Evolutionary conservation across 2,797 vertebrate genomes (phyloP).

Genomic region (Brachyrhaphis roseni): DNA sequence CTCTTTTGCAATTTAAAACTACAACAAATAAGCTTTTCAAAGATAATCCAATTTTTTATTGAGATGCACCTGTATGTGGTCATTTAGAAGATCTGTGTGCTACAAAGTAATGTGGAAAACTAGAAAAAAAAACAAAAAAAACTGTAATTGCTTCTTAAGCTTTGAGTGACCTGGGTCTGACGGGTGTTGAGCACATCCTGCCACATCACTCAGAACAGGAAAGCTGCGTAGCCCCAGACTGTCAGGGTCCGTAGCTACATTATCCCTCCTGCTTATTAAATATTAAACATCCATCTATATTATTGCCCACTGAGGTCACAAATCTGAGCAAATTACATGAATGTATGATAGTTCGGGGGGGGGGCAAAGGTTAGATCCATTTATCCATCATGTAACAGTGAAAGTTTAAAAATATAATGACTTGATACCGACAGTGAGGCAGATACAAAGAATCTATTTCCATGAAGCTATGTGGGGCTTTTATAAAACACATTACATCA

Average conservation of each 20-base stretch:
- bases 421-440: constrained; percentile 4
- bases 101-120: not conserved
- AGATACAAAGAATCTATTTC: not conserved
- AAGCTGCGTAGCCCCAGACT: constrained; percentile 35
- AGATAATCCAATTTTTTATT: not conserved
- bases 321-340: constrained; percentile 45
- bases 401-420: constrained; percentile 7
- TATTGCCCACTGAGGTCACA: constrained; percentile 47
- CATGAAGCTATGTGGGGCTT: not conserved
- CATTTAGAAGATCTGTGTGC: not conserved
- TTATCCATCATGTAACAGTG: constrained; percentile 12
- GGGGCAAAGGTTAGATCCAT: constrained; percentile 14
- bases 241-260: constrained; percentile 41
- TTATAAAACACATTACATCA: constrained; percentile 7
- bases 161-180: constrained; percentile 9
- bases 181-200: constrained; percentile 61
- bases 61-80: not conserved
- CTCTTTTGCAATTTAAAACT: not conserved
- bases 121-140: not conserved
- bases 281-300: constrained; percentile 65
- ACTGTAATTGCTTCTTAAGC: not conserved
- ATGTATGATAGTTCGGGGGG: constrained; percentile 21
- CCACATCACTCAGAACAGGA: constrained; percentile 61
- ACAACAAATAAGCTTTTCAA: not conserved
- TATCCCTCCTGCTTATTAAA: constrained; percentile 59